Evolutionary conservation across 2,888 invertebrate genomes (phyloP), one percentile per base, ranked within the genome.

Genomic region (Mythimna vitellina): DNA sequence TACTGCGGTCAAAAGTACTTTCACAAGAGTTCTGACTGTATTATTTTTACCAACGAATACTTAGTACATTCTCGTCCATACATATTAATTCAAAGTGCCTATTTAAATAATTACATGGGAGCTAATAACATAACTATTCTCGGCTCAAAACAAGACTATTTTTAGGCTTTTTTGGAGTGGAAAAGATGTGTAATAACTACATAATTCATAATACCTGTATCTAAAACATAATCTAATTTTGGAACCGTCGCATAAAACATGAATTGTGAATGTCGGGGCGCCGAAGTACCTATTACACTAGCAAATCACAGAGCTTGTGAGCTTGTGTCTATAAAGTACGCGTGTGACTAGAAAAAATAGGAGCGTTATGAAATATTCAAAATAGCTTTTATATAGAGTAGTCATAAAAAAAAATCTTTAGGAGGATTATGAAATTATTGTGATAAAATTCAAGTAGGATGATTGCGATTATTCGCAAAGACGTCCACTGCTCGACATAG

Each of bases 221-320:
- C 58, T 77, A 60, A 69, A 77, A 64, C 66, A 69, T 70, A 77
- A 82, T 85, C 78, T 81, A 79, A 85, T 84, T 81, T 80, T 29
- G 56, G 64, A 73, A 35, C 35, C 71, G 58, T 73, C 64, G 53
- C 66, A 69, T 68, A 74, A 73, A 72, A 77, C 81, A 81, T 76
- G 69, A 83, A 81, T 83, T 80, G 80, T 80, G 76, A 71, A 78
- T 76, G 56, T 69, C 20, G 8, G 56, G 35, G 53, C 12, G 58
- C 20, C 20, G 3, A n/a, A 29, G 54, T 58, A 42, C 42, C 42
- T 42, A 42, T n/a, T 73, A 68, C 56, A 25, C 61, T 32, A 32
- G 46, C 10, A 49, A 62, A 25, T 49, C n/a, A 54, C 35, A 29
- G n/a, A 53, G 53, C 64, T 68, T 56, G 25, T 56, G n/a, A 53